These are phyloP conservation scores for Drosophila peninsularis DNA, from an alignment of 2,888 invertebrate genomes.

Conservation along the genomic window DNA sequence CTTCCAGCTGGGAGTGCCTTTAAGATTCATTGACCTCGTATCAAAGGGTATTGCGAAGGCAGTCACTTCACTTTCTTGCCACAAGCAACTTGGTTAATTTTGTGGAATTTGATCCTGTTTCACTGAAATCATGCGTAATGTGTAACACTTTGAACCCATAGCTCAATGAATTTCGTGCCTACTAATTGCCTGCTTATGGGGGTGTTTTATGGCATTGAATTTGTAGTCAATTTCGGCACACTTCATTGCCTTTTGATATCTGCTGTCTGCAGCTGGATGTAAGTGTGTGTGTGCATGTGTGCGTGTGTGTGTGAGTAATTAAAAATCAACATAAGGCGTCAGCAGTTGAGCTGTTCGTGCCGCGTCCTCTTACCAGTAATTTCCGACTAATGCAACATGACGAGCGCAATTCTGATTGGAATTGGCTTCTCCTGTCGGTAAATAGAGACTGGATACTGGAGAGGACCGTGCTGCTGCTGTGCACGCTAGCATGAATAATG, in stretches of 20 bases:
- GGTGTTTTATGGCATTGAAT: constrained; percentile 56
- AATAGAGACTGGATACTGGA: not conserved
- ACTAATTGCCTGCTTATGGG: constrained; percentile 47
- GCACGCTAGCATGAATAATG: constrained; percentile 70
- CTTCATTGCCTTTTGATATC: constrained; percentile 38
- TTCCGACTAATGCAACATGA: constrained; percentile 61
- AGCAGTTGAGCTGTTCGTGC: constrained; percentile 51
- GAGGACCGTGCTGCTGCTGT: constrained; percentile 1
- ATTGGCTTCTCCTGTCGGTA: constrained; percentile 15
- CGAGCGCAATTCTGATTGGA: constrained; percentile 52
- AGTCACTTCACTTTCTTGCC: constrained; percentile 8
- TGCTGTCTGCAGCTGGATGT: constrained; percentile 8
- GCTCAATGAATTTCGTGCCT: constrained; percentile 65
- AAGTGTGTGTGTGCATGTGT: constrained; percentile 9
- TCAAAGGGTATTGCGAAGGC: constrained; percentile 14
- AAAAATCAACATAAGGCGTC: constrained; percentile 71
- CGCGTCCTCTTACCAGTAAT: constrained; percentile 36
- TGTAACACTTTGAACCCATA: constrained; percentile 71
- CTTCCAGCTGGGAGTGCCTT: not conserved
- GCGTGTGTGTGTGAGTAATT: constrained; percentile 52
- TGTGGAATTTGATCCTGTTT: constrained; percentile 32
- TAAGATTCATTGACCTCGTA: not conserved
- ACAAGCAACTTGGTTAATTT: constrained; percentile 13
- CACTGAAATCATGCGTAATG: constrained; percentile 65
- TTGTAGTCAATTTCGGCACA: constrained; percentile 50